Percentiles rank a stretch among this genome's conserved stretches.
Conservation (phyloP, 2,797 vertebrate genomes). For the Tapera naevia region DNA sequence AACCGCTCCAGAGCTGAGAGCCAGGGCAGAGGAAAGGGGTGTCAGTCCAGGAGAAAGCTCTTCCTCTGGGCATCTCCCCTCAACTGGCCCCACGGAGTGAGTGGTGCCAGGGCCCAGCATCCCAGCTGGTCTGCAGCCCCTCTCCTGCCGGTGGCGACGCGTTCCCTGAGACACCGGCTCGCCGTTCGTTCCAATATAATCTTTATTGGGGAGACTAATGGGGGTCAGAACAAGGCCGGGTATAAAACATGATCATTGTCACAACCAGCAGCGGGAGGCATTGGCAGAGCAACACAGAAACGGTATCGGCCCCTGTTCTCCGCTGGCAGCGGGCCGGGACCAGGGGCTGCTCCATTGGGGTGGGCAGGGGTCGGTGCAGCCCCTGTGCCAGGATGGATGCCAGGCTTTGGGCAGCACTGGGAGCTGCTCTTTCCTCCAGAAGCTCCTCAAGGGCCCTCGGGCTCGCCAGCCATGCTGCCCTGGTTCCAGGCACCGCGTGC, state of each 20-base stretch:
- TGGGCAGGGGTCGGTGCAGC: fast-evolving
- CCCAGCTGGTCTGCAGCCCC: fast-evolving
- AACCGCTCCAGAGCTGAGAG: fast-evolving
- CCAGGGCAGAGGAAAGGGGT: background rate
- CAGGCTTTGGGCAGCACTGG: background rate
- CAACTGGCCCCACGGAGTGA: fast-evolving
- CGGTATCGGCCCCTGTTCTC: background rate
- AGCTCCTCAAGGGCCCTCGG: too few species aligned
- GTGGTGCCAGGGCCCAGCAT: background rate
- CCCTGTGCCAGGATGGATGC: background rate
- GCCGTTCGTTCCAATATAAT: slow-evolving; percentile 39
- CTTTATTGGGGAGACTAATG: slow-evolving; percentile 66
- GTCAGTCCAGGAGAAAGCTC: background rate
- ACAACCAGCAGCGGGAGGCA: slow-evolving; percentile 56
- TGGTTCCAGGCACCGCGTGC: fast-evolving
- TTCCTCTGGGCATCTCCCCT: too few species aligned
- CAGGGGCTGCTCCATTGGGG: background rate
- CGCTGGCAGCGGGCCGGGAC: background rate
- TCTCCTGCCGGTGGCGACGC: fast-evolving
- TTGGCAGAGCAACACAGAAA: slow-evolving; percentile 47
- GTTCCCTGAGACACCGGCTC: fast-evolving
- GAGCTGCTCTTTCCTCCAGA: background rate
- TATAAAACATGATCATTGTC: slow-evolving; percentile 63
- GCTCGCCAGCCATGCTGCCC: fast-evolving
- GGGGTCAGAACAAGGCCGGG: slow-evolving; percentile 58